Conservation (phyloP, 2,797 vertebrate genomes). For the Clamator glandarius region DNA sequence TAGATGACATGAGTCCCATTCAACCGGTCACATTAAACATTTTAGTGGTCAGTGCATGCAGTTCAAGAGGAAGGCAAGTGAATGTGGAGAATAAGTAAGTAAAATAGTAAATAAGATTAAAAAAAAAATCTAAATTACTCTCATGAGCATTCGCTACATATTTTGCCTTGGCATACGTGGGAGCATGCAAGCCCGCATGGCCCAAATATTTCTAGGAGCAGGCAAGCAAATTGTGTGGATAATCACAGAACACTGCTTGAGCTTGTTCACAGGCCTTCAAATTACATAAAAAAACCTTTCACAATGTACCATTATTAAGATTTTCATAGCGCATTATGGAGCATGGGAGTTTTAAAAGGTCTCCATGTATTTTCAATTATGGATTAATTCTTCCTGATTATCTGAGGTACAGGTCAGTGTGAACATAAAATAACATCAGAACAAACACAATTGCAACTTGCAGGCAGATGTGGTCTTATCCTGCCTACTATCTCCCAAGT, state of each 20-base stretch:
- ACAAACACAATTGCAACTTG: background rate
- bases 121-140: background rate
- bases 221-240: background rate
- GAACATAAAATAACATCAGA: background rate
- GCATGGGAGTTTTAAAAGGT: background rate
- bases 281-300: background rate
- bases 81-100: background rate
- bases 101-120: background rate
- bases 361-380: background rate
- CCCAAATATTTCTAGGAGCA: background rate
- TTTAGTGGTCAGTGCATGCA: background rate
- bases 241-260: background rate
- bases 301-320: background rate
- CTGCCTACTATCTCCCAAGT: background rate
- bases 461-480: background rate
- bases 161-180: background rate
- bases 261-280: background rate
- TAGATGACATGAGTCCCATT: no score
- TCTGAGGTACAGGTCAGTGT: background rate
- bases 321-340: background rate
- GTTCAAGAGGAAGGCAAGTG: background rate
- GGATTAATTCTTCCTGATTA: background rate
- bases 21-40: background rate
- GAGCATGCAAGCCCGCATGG: background rate
- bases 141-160: background rate